Evolutionary conservation across 2,888 invertebrate genomes (phyloP).

Genomic region (Tridacna crocea): DNA sequence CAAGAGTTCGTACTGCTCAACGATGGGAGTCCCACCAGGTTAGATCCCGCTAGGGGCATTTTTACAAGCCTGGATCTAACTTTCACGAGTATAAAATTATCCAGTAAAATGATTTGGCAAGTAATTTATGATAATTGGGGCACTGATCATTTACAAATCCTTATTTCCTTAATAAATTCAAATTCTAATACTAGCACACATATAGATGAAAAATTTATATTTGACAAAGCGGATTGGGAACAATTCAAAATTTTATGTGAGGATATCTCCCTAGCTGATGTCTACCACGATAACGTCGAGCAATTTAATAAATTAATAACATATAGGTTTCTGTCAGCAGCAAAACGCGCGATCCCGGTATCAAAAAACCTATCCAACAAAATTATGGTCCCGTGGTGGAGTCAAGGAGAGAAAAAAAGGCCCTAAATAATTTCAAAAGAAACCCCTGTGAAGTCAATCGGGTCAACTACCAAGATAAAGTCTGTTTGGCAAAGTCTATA

Average conservation of each 20-base stretch:
- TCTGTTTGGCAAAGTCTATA: neutral
- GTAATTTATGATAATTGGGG: slow-evolving; percentile 15
- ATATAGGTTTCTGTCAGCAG: neutral
- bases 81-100: neutral
- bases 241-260: neutral
- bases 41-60: neutral
- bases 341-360: neutral
- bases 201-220: neutral
- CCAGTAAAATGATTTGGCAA: neutral
- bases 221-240: neutral
- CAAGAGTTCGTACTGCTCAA: slow-evolving; percentile 21
- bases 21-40: slow-evolving; percentile 21
- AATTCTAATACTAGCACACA: neutral
- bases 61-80: slow-evolving; percentile 1
- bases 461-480: slow-evolving; percentile 15
- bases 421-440: slow-evolving; percentile 17
- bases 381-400: slow-evolving; percentile 8
- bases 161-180: neutral
- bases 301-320: neutral
- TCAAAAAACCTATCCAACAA: no score
- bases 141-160: slow-evolving; percentile 25
- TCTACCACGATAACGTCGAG: neutral
- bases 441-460: slow-evolving; percentile 18
- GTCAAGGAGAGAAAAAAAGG: slow-evolving; percentile 12
- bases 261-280: neutral